Base-by-base conservation (phyloP, 2,888 invertebrate genomes). In the Colostygia pectinataria region DNA sequence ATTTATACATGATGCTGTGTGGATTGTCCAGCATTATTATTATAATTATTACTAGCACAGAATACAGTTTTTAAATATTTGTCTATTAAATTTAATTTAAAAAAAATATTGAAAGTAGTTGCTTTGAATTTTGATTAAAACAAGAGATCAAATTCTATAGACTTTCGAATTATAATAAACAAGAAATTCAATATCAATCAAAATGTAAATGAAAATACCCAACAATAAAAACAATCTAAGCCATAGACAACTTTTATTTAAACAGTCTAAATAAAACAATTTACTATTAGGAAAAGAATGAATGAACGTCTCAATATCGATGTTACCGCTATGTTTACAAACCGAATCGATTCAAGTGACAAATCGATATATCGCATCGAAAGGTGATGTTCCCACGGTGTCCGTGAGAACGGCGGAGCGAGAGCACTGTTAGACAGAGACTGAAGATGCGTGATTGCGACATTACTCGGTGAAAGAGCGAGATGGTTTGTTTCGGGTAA, bases 371-470 rank as follows among this genome's bases (percentile, higher is more conserved):
- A 65, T 65, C 61, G 63, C 55, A 59, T 63, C 61, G 63, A 77
- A 77, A 77, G 77, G 77, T 77, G 74, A 70, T 57, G 73, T 77
- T 77, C 76, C 71, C 76, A 77, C 76, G 76, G 66, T 50, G 13
- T 66, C 37, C 76, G 76, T 77, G 76, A 69, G 76, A 77, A 71
- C 66, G 71, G 59, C 62, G 61, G 57, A 63, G 66, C 61, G 68
- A 64, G 73, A 65, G 50, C 39, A 27, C 29, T 38, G 33, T 9
- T n/a, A 42, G 55, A 55, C 13, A 38, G 47, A 13, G 60, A 55
- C 24, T 13, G 47, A 5, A 12, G 44, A 55, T 48, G 45, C 38
- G 39, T 38, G 50, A 57, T 57, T 57, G 49, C 57, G 51, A 59
- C 48, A 49, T 39, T 37, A 40, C 45, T 8, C 9, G 7, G 50